These are phyloP conservation scores for Megaleporinus macrocephalus DNA, from an alignment of 2,113 vertebrate species.

Conservation along the genomic window DNA sequence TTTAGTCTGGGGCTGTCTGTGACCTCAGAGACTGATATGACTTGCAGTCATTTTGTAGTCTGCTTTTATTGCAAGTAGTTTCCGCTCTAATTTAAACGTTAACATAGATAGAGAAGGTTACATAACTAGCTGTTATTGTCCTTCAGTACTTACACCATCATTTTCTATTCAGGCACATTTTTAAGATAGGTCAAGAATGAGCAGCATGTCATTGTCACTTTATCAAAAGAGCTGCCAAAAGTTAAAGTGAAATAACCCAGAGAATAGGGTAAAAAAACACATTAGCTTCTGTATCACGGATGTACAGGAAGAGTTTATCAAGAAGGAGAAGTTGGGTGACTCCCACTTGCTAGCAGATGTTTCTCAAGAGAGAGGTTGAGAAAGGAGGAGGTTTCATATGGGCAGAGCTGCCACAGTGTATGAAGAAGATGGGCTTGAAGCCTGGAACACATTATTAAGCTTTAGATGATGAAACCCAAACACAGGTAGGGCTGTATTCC, in stretches of 20 bases:
- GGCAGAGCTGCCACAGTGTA: not conserved
- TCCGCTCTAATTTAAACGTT: not conserved
- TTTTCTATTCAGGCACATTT: not conserved
- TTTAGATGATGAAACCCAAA: conserved; percentile 16
- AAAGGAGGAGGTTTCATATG: not conserved
- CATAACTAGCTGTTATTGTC: not conserved
- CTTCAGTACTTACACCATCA: not conserved
- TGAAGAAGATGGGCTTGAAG: not conserved
- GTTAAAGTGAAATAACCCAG: not conserved
- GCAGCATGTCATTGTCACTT: not conserved
- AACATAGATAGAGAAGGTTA: too few species aligned
- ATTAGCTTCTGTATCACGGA: not conserved
- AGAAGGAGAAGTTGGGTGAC: conserved; percentile 42
- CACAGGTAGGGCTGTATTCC: not conserved
- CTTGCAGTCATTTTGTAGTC: not conserved
- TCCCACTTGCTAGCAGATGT: not conserved
- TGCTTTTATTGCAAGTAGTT: not conserved
- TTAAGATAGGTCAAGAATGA: not conserved
- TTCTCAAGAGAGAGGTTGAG: conserved; percentile 21
- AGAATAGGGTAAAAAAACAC: not conserved
- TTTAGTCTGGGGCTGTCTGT: not conserved
- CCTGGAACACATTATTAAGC: not conserved
- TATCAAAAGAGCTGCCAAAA: not conserved
- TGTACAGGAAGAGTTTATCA: conserved; percentile 27
- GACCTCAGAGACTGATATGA: not conserved